Conservation (phyloP, 1,140 invertebrate species). For the Maconellicoccus hirsutus region DNA sequence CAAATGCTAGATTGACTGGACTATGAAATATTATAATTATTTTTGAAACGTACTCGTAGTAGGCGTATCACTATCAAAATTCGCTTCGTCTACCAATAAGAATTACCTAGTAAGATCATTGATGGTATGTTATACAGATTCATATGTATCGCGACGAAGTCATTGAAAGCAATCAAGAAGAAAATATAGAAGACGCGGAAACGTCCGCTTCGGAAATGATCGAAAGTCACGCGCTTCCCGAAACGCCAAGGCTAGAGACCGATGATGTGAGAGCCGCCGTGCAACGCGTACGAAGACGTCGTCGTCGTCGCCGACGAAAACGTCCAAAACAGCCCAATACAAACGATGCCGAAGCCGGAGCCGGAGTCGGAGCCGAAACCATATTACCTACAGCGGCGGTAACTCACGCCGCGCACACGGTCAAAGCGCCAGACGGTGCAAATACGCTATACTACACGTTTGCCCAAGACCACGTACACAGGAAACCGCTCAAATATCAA, state of each 20-base stretch:
- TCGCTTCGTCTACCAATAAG: too few species aligned
- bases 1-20: too few species aligned
- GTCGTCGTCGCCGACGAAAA: neutral
- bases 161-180: neutral
- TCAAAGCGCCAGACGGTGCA: too few species aligned
- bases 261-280: neutral
- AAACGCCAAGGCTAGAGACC: neutral
- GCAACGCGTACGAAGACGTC: neutral
- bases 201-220: neutral
- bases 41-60: too few species aligned
- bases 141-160: neutral
- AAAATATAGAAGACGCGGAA: neutral
- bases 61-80: too few species aligned
- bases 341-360: neutral
- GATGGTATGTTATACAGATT: neutral
- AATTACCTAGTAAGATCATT: neutral
- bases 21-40: too few species aligned
- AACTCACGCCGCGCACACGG: too few species aligned
- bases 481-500: neutral
- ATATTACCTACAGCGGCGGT: too few species aligned
- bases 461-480: neutral
- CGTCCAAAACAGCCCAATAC: neutral
- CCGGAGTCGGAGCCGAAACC: neutral
- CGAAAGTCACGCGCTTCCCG: neutral
- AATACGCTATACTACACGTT: slow-evolving; percentile 1